Evolutionary conservation across 2,888 invertebrate species (phyloP).

Genomic region (Campoletis raptor): DNA sequence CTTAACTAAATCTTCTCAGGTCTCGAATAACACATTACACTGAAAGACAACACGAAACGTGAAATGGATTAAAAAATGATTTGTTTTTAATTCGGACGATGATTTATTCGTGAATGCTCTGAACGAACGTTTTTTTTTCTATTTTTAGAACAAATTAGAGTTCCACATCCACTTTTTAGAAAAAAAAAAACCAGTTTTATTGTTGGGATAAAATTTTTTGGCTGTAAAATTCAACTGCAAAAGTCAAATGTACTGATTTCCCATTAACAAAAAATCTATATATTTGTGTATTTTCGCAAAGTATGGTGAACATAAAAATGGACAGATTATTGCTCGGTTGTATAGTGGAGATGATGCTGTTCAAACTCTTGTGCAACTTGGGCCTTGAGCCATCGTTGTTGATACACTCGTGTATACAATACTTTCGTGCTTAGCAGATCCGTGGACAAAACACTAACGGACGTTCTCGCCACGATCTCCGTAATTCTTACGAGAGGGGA

Average conservation of each 20-base stretch:
- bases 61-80: background rate
- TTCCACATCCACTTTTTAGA: background rate
- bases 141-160: background rate
- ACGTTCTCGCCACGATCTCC: slow-evolving; percentile 45
- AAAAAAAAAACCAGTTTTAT: background rate
- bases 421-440: slow-evolving; percentile 27
- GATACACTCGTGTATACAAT: slow-evolving; percentile 5
- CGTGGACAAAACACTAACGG: slow-evolving; percentile 44
- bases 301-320: slow-evolving; percentile 6
- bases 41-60: background rate
- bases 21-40: background rate
- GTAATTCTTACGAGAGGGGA: slow-evolving; percentile 11
- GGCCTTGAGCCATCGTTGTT: slow-evolving; percentile 46
- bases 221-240: background rate
- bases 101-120: too few relatives aligned
- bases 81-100: background rate
- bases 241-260: background rate
- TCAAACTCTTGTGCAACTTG: slow-evolving; percentile 39
- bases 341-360: slow-evolving; percentile 32
- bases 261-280: background rate
- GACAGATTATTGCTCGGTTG: slow-evolving; percentile 5
- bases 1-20: background rate
- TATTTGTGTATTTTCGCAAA: background rate
- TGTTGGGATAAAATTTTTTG: background rate
- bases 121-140: background rate